A percentile compares a stretch with the other conserved stretches of the same genome.
These are phyloP conservation scores for Bubo bubo DNA, from an alignment of 2,113 vertebrate species.

Conservation along the genomic window DNA sequence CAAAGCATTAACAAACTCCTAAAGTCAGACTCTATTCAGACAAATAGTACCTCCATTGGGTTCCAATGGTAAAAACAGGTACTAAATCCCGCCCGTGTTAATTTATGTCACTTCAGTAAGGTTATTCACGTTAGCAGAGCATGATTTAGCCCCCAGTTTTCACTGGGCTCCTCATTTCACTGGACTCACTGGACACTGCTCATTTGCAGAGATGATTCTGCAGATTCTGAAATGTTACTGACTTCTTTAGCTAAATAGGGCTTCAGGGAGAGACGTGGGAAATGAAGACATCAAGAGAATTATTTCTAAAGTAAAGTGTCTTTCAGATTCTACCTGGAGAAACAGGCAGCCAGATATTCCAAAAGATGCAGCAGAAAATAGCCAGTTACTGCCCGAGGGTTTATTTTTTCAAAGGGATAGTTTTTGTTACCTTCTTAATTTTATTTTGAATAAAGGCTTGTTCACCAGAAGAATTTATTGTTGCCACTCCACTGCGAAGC, in stretches of 20 bases:
- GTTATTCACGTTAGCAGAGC: background rate
- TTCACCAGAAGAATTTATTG: constrained; percentile 85
- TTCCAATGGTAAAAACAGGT: background rate
- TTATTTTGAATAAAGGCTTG: constrained; percentile 86
- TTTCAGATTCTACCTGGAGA: background rate
- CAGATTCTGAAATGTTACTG: background rate
- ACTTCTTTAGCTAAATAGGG: background rate
- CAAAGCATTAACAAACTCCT: background rate
- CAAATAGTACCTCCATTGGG: background rate
- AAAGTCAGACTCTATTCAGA: background rate
- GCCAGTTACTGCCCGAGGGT: background rate
- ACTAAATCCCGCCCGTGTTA: background rate
- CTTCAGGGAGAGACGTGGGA: background rate
- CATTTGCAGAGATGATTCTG: background rate
- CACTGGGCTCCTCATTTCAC: background rate
- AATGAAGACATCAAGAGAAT: background rate
- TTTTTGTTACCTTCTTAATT: constrained; percentile 79
- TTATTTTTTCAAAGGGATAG: background rate
- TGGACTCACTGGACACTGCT: too few species aligned
- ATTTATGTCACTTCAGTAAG: background rate
- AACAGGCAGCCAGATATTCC: background rate
- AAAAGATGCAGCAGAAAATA: background rate
- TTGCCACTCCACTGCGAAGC: constrained; percentile 81
- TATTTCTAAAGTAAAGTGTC: background rate
- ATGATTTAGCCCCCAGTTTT: background rate